Base-by-base conservation (phyloP, 2,888 invertebrate species). In the Zonitis immaculata region DNA sequence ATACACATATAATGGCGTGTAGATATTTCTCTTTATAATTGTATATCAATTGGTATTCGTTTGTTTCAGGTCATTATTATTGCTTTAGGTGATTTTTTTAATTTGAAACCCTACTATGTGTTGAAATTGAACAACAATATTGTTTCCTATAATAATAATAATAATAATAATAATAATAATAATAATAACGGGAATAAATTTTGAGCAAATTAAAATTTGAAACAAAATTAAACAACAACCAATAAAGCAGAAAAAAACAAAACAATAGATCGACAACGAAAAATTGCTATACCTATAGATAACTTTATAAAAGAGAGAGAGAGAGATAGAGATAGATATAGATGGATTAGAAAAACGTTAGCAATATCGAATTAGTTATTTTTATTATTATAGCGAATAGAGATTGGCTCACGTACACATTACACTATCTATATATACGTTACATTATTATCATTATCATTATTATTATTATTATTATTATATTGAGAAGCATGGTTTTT, bases 131-230 rank as follows among this genome's bases (percentile, higher is more conserved):
- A n/a, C 14, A 14, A 14, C 67, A 68, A 67, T 69, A 69, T 67
- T 67, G 68, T 67, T 69, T 69, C 63, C 62, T n/a, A n/a, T n/a
- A n/a, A n/a, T n/a, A n/a, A n/a, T n/a, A n/a, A n/a, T n/a, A n/a
- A n/a, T n/a, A n/a, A n/a, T n/a, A n/a, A n/a, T n/a, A n/a, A n/a
- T n/a, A n/a, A n/a, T n/a, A n/a, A n/a, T n/a, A n/a, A n/a, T n/a
- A n/a, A n/a, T n/a, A 57, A 61, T 71, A 71, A 70, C 70, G 69
- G 70, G 62, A 70, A n/a, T n/a, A n/a, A n/a, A n/a, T n/a, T n/a
- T n/a, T n/a, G n/a, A n/a, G n/a, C 55, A 53, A 54, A 45, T 56
- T 56, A 64, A 39, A 39, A 11, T 20, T 20, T 65, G 67, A 70
- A 70, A n/a, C n/a, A n/a, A n/a, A n/a, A n/a, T n/a, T n/a, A n/a